Evolutionary conservation across 2,113 vertebrate species (phyloP).

Genomic region (Arenaria interpres): DNA sequence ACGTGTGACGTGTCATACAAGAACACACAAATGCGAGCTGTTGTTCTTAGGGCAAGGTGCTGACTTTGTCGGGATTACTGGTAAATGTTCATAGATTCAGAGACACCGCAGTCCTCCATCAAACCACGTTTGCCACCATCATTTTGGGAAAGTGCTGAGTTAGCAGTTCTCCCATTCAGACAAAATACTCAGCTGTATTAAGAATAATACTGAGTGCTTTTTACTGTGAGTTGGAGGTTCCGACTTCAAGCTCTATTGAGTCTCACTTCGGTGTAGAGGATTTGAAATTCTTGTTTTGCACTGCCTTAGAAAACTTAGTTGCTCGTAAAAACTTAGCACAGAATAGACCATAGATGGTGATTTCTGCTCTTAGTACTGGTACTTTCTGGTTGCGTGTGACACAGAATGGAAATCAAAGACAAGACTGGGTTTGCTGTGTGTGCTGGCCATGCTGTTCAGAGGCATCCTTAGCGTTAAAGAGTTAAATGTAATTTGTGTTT

Average conservation of each 20-base stretch:
- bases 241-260: not conserved
- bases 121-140: not conserved
- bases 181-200: not conserved
- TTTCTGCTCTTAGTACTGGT: not conserved
- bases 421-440: not conserved
- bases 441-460: not conserved
- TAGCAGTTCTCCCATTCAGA: not conserved
- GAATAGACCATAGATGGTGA: not conserved
- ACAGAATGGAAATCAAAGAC: not conserved
- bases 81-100: not conserved
- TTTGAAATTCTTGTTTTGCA: not conserved
- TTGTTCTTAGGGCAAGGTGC: not conserved
- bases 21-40: not conserved
- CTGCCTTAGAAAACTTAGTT: conserved; percentile 24
- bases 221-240: not conserved
- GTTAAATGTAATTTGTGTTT: not conserved
- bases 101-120: not conserved
- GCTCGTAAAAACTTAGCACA: not conserved
- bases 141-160: not conserved
- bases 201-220: not conserved
- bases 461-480: not conserved
- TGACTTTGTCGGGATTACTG: not conserved
- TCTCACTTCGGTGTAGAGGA: not conserved
- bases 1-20: fast-evolving
- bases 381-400: not conserved